A percentile compares a stretch with the other conserved stretches of the same genome.
phyloP scores from a whole-genome alignment of 2,113 vertebrate species.

The Antechinus flavipes region DNA sequence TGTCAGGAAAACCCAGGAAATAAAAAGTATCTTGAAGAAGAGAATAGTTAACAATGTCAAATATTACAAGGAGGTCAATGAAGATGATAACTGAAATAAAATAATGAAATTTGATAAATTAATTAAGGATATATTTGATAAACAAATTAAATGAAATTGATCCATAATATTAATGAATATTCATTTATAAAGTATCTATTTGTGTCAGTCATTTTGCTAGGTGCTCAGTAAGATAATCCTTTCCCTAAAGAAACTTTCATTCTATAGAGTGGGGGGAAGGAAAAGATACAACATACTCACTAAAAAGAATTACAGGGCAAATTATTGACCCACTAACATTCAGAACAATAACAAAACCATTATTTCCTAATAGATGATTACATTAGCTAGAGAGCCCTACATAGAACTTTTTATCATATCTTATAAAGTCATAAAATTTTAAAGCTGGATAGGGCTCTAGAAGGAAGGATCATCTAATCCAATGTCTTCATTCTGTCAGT shows the following conservation, averaged over 20 bases:
- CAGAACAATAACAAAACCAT: neutral
- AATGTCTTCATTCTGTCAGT: neutral
- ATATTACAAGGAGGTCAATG: neutral
- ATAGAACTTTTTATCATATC: neutral
- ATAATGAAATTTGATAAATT: neutral
- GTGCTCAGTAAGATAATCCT: neutral
- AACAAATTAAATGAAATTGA: neutral
- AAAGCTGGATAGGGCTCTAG: neutral
- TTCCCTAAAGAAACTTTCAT: neutral
- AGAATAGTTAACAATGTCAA: neutral
- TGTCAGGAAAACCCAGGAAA: neutral
- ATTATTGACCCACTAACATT: neutral
- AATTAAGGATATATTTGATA: neutral
- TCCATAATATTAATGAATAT: neutral
- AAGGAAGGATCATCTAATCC: neutral
- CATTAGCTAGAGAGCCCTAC: neutral
- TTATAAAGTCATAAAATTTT: neutral
- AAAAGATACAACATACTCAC: neutral
- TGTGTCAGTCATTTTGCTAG: neutral
- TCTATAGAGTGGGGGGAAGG: neutral
- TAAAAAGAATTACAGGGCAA: neutral
- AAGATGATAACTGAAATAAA: neutral
- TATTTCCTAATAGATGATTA: neutral
- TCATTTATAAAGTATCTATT: neutral
- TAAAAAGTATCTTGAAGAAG: neutral